Evolutionary conservation across 23 tunicate species (phyloP).

Genomic region (Botrylloides violaceus): DNA sequence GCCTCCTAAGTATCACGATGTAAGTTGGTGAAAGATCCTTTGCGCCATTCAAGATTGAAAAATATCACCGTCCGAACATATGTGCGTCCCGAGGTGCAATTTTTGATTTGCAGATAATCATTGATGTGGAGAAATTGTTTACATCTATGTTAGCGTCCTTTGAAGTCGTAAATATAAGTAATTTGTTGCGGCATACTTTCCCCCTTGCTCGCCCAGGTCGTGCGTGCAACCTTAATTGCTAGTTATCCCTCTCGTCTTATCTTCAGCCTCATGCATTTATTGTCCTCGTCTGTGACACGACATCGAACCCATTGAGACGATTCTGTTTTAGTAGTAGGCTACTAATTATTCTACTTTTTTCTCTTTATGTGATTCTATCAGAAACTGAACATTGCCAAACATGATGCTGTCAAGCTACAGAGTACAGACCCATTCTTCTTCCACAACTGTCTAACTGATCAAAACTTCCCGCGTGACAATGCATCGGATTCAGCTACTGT

Average conservation of each 20-base stretch:
- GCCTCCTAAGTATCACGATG: no score
- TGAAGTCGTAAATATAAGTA: not conserved
- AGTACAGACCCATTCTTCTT: not conserved
- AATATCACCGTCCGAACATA: not conserved
- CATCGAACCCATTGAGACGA: not conserved
- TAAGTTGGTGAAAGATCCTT: no score
- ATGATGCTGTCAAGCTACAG: not conserved
- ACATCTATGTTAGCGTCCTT: not conserved
- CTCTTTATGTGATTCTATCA: not conserved
- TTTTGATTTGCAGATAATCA: not conserved
- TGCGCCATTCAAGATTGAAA: no score
- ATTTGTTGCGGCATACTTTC: not conserved
- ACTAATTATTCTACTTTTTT: not conserved
- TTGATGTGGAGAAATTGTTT: not conserved
- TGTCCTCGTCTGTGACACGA: not conserved
- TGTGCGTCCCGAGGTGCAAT: not conserved
- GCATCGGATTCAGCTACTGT: not conserved
- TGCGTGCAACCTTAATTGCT: not conserved
- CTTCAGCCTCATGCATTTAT: not conserved
- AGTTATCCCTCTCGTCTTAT: not conserved
- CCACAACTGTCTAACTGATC: not conserved
- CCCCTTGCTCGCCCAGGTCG: not conserved
- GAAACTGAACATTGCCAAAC: not conserved
- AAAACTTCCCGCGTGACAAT: not conserved
- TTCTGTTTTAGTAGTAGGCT: not conserved